Evolutionary conservation across 2,888 invertebrate genomes (phyloP).

Genomic region (Microplitis deprimator): DNA sequence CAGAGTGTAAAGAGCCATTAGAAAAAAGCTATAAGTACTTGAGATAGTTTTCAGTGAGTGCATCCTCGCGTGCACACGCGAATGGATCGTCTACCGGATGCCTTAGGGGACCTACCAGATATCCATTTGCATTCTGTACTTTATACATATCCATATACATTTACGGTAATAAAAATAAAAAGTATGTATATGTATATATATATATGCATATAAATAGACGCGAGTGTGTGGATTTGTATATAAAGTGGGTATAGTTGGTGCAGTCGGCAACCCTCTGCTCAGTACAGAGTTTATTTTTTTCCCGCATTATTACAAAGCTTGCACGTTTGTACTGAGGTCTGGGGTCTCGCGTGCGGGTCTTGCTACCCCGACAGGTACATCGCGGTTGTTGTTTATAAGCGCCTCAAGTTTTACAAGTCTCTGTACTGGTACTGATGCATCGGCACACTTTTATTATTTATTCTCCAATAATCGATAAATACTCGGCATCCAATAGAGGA

Average conservation of each 20-base stretch:
- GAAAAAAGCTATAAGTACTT: neutral
- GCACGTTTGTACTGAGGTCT: constrained; percentile 20
- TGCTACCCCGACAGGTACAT: constrained; percentile 42
- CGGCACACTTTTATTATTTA: constrained; percentile 9
- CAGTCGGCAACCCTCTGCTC: constrained; percentile 21
- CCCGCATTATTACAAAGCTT: constrained; percentile 33
- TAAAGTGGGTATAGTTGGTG: neutral
- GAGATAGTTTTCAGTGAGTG: constrained; percentile 22
- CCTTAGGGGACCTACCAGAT: constrained; percentile 21
- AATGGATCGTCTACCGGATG: constrained; percentile 40
- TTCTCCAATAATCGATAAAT: neutral
- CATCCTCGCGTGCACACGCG: constrained; percentile 35
- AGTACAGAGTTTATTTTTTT: constrained; percentile 23
- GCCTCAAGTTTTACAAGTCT: constrained; percentile 24
- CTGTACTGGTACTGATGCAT: constrained; percentile 4
- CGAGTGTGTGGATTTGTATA: neutral
- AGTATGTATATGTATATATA: neutral
- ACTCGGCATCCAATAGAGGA: neutral
- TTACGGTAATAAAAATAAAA: constrained; percentile 1
- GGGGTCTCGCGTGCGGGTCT: constrained; percentile 35
- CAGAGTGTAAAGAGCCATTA: neutral
- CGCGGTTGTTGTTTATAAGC: constrained; percentile 36
- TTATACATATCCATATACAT: constrained; percentile 2
- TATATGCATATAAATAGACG: neutral
- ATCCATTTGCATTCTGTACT: constrained; percentile 40